Percentiles rank a stretch among this genome's conserved stretches.
Conservation (phyloP, 35 echinoderm and acorn worm species). For the Heliocidaris tuberculata region DNA sequence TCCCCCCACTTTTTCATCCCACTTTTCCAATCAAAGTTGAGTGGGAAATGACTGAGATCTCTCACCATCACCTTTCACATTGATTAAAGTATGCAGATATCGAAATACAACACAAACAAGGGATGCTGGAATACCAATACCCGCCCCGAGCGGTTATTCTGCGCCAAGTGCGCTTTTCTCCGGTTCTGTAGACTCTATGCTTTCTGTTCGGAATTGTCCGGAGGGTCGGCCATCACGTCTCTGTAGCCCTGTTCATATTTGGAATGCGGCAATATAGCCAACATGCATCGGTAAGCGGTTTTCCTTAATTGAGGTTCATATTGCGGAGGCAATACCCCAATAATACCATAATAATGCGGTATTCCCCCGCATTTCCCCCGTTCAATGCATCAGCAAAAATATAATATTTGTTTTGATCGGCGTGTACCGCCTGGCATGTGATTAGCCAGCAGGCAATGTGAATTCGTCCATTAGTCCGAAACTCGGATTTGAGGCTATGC, state of each 20-base stretch:
- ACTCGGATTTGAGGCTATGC: no score
- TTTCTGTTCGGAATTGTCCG: neutral
- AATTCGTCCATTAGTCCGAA: no score
- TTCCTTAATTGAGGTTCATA: no score
- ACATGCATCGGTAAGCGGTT: no score
- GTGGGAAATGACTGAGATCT: neutral
- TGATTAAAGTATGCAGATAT: constrained; percentile 10
- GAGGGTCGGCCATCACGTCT: neutral
- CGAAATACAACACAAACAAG: neutral
- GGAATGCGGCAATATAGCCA: no score
- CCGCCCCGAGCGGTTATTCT: neutral
- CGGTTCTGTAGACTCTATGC: neutral
- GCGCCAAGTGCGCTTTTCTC: neutral
- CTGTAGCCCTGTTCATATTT: neutral
- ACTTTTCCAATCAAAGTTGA: neutral
- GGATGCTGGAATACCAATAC: neutral
- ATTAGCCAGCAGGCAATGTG: no score
- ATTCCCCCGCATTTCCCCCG: no score
- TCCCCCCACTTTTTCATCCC: neutral
- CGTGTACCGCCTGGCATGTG: no score
- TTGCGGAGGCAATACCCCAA: no score
- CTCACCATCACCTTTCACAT: neutral
- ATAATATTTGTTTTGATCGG: no score
- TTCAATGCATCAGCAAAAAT: no score
- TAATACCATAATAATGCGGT: no score